A percentile compares a stretch with the other conserved stretches of the same genome.
Evolutionary conservation across 2,113 vertebrate species (phyloP).

Genomic region (Sciurus niger): DNA sequence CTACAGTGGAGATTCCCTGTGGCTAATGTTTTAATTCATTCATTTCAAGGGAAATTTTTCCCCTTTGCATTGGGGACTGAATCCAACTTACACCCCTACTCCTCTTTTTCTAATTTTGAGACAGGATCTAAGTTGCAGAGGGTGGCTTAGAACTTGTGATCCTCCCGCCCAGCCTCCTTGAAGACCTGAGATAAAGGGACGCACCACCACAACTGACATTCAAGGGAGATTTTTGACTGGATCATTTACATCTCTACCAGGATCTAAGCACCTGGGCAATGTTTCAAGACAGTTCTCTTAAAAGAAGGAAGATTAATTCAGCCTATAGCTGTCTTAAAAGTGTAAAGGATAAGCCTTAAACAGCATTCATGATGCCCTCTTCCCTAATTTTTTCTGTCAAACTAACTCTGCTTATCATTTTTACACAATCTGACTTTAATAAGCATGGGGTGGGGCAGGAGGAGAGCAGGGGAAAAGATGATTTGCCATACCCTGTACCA

Average conservation of each 20-base stretch:
- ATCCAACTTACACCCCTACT: too few relatives aligned
- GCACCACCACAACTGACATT: too few relatives aligned
- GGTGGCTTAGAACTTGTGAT: too few relatives aligned
- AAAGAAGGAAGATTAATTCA: conserved; percentile 15
- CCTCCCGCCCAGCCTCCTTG: too few relatives aligned
- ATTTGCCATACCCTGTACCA: neutral
- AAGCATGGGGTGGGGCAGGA: neutral
- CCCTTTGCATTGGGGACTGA: too few relatives aligned
- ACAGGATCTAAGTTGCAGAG: too few relatives aligned
- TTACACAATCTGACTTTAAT: conserved; percentile 38
- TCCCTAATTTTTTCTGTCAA: conserved; percentile 13
- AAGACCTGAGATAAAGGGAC: too few relatives aligned
- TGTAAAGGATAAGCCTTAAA: neutral
- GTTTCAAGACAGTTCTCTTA: neutral
- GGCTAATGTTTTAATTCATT: neutral
- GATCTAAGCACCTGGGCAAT: neutral
- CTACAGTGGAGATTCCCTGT: neutral
- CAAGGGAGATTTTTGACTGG: neutral
- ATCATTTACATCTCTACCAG: neutral
- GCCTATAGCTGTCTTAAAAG: neutral
- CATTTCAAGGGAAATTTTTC: neutral
- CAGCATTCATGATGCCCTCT: neutral
- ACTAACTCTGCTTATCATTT: neutral
- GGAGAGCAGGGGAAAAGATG: neutral
- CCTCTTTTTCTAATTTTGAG: too few relatives aligned